These are phyloP conservation scores for Anoplolepis gracilipes DNA, from an alignment of 1,140 invertebrate species.

Conservation along the genomic window DNA sequence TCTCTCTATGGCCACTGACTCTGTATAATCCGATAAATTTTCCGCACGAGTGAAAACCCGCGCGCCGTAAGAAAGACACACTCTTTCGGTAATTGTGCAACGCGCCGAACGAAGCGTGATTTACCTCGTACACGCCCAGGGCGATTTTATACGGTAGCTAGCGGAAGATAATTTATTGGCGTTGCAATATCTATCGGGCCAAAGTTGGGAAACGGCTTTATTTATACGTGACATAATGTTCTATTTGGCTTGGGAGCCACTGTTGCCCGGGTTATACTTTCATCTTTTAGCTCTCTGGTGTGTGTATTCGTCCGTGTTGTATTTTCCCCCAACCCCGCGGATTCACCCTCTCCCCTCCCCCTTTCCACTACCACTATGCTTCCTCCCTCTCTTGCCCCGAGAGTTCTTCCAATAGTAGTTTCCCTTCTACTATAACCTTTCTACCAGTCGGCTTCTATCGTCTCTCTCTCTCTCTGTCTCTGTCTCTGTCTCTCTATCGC, in stretches of 20 bases:
- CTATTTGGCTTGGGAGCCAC: slow-evolving; percentile 69
- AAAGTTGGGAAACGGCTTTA: slow-evolving; percentile 40
- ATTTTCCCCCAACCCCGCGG: slow-evolving; percentile 35
- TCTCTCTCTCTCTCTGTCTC: slow-evolving; percentile 2
- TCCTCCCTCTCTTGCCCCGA: slow-evolving; percentile 35
- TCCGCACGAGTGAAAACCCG: slow-evolving; percentile 50
- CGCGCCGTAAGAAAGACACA: slow-evolving; percentile 49
- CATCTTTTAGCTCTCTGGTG: slow-evolving; percentile 73
- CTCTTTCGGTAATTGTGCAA: slow-evolving; percentile 57
- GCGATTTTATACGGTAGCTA: slow-evolving; percentile 45
- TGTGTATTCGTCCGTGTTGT: slow-evolving; percentile 58
- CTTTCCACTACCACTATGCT: slow-evolving; percentile 5
- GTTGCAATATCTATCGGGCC: slow-evolving; percentile 58
- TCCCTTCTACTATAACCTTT: slow-evolving; percentile 61
- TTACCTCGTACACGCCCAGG: slow-evolving; percentile 41
- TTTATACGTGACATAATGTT: slow-evolving; percentile 58
- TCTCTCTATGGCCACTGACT: slow-evolving; percentile 12
- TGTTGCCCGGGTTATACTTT: slow-evolving; percentile 75
- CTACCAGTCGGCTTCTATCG: slow-evolving; percentile 47
- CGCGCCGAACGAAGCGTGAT: slow-evolving; percentile 52
- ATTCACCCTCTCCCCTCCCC: slow-evolving; percentile 32
- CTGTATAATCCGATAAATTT: slow-evolving; percentile 59
- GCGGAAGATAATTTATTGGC: slow-evolving; percentile 58
- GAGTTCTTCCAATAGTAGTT: slow-evolving; percentile 67
- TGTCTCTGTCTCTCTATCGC: slow-evolving; percentile 8